A percentile compares a stretch with the other conserved stretches of the same genome.
Conservation (phyloP, 2,888 invertebrate species). For the Helleia helle region DNA sequence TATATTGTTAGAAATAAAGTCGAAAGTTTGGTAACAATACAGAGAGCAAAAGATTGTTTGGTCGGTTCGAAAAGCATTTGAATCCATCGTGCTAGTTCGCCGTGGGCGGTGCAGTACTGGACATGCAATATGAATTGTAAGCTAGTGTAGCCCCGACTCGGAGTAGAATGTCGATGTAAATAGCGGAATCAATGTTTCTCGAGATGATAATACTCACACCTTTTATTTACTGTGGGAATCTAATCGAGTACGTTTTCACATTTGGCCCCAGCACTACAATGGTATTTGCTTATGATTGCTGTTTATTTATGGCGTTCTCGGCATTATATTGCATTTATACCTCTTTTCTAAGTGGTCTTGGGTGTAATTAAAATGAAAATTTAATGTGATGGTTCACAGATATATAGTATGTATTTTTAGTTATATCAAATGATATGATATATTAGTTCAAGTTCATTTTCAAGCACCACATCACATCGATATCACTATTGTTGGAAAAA, state of each 20-base stretch:
- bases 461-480: no score
- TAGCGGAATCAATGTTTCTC: slow-evolving; percentile 34
- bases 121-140: slow-evolving; percentile 63
- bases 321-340: not conserved
- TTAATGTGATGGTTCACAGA: no score
- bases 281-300: slow-evolving; percentile 14
- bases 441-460: no score
- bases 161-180: slow-evolving; percentile 35
- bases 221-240: slow-evolving; percentile 38
- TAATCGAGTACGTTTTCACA: slow-evolving; percentile 24
- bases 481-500: no score
- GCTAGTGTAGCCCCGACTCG: slow-evolving; percentile 32
- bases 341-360: no score
- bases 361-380: no score
- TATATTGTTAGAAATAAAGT: not conserved
- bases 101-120: slow-evolving; percentile 62
- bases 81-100: slow-evolving; percentile 40
- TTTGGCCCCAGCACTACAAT: slow-evolving; percentile 18
- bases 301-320: slow-evolving; percentile 17
- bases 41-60: slow-evolving; percentile 17
- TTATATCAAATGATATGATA: no score
- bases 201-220: slow-evolving; percentile 35
- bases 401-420: no score
- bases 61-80: slow-evolving; percentile 27
- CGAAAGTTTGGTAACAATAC: slow-evolving; percentile 12